These are phyloP conservation scores for Microcebus jonahi DNA, from an alignment of 2,113 vertebrate genomes.

Conservation along the genomic window DNA sequence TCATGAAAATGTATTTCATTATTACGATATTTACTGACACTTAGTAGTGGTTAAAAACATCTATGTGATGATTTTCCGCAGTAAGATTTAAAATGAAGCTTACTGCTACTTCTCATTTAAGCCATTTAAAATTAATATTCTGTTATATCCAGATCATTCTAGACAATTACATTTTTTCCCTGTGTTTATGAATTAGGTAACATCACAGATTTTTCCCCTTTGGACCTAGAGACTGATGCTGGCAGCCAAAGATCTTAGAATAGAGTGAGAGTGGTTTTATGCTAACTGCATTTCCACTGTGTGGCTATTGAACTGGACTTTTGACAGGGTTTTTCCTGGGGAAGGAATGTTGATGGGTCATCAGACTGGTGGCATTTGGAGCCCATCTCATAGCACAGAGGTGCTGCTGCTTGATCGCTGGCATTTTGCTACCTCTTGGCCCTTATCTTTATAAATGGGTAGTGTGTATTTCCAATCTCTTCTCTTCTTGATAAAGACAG, in stretches of 20 bases:
- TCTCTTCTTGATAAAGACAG: slow-evolving; percentile 9
- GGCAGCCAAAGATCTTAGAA: background rate
- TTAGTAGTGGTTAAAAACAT: background rate
- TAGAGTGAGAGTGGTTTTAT: background rate
- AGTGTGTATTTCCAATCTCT: slow-evolving; percentile 55
- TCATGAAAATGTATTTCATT: slow-evolving; percentile 10
- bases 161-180: background rate
- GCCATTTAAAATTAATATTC: background rate
- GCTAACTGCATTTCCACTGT: rapidly evolving
- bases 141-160: background rate
- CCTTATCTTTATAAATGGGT: slow-evolving; percentile 35
- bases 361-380: slow-evolving; percentile 6
- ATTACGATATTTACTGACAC: background rate
- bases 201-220: background rate
- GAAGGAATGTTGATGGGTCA: background rate
- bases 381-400: background rate
- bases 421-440: slow-evolving; percentile 64
- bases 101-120: background rate
- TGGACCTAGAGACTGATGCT: background rate
- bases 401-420: background rate
- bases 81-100: background rate
- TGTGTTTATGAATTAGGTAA: background rate
- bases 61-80: background rate
- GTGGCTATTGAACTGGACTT: background rate
- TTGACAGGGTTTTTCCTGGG: background rate